Evolutionary conservation across 2,888 invertebrate species (phyloP).

Genomic region (Polyommatus icarus): DNA sequence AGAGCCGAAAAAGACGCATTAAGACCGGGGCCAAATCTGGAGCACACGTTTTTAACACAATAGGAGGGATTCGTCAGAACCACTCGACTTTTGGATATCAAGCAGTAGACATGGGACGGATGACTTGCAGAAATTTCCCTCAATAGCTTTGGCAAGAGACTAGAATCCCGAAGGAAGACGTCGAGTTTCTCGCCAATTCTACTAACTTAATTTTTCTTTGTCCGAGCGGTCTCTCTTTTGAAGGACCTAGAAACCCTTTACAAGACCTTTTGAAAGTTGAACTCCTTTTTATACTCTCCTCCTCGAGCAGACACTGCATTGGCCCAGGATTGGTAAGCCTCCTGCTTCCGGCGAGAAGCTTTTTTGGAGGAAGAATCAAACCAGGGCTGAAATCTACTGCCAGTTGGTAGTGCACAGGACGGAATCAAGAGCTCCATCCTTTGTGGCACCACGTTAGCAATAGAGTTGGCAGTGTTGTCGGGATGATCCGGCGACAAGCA

Average conservation of each 20-base stretch:
- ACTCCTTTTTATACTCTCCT: not conserved
- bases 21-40: no score
- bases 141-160: no score
- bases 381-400: conserved; percentile 4
- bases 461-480: conserved; percentile 5
- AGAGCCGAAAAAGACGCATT: no score
- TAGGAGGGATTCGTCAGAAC: no score
- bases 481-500: conserved; percentile 12
- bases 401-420: conserved; percentile 13
- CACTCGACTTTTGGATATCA: no score
- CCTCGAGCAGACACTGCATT: not conserved
- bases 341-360: not conserved
- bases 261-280: no score
- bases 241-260: no score
- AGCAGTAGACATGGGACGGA: no score
- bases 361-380: not conserved
- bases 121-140: no score
- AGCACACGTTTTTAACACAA: no score
- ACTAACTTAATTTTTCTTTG: not conserved
- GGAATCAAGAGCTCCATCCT: conserved; percentile 21
- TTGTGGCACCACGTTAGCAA: conserved; percentile 23
- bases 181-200: not conserved
- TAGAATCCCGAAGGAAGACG: not conserved
- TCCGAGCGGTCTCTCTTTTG: not conserved
- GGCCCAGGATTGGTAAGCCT: not conserved